A percentile compares a stretch with the other conserved stretches of the same genome.
Conservation (phyloP, 2,888 invertebrate genomes). For the Apoderus coryli region DNA sequence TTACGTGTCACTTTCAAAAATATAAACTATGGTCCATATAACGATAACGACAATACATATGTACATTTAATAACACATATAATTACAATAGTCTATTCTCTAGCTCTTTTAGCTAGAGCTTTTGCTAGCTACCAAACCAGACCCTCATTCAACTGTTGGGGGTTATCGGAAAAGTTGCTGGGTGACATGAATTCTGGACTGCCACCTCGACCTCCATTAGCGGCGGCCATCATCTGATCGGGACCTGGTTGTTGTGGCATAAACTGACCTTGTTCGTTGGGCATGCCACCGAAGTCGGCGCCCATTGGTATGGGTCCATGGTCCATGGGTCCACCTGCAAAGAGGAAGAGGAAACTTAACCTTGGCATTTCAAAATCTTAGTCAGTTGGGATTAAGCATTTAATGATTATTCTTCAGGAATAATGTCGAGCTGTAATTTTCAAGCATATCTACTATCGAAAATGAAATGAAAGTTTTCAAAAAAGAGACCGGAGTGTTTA, state of each 20-base stretch:
- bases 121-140: slow-evolving; percentile 54
- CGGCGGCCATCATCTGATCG: slow-evolving; percentile 42
- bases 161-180: slow-evolving; percentile 51
- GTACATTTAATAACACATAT: too few species aligned
- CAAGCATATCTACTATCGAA: too few species aligned
- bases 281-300: slow-evolving; percentile 62
- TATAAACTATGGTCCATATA: too few species aligned
- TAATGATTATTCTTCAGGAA: too few species aligned
- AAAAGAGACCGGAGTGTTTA: too few species aligned
- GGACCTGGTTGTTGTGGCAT: slow-evolving; percentile 42
- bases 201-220: slow-evolving; percentile 38
- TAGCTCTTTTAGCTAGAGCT: slow-evolving; percentile 34
- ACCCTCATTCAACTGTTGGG: slow-evolving; percentile 58
- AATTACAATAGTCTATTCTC: too few species aligned
- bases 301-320: slow-evolving; percentile 54
- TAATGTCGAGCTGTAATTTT: too few species aligned
- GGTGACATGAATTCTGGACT: slow-evolving; percentile 30
- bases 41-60: too few species aligned
- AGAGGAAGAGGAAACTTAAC: too few species aligned
- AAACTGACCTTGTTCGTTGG: slow-evolving; percentile 47
- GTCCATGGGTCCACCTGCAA: slow-evolving; percentile 55
- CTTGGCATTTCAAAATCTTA: background rate
- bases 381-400: slow-evolving; percentile 4
- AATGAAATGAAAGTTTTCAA: too few species aligned
- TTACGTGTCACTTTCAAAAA: too few species aligned